Percentiles rank a stretch among this genome's conserved stretches.
Conservation (phyloP, 2,113 vertebrate genomes). For the Melanerpes aurifrons region DNA sequence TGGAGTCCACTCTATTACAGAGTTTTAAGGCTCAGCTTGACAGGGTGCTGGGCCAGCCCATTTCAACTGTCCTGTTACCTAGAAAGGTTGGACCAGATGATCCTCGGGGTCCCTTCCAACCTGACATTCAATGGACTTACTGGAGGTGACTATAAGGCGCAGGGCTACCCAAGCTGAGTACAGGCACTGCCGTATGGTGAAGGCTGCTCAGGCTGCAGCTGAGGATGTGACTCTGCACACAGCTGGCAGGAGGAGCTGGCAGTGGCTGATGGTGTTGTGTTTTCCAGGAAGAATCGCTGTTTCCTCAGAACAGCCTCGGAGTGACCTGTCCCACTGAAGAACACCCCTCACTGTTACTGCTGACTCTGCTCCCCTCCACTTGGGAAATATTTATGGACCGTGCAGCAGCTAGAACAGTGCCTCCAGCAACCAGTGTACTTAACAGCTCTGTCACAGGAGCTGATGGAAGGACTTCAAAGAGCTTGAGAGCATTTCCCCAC, state of each 20-base stretch:
- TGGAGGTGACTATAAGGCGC: rapidly evolving
- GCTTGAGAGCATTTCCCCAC: neutral
- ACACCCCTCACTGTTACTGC: neutral
- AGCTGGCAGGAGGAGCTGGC: neutral
- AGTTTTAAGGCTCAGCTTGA: too few relatives aligned
- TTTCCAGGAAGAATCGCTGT: slow-evolving; percentile 78
- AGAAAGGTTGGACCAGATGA: too few relatives aligned
- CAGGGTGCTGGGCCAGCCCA: too few relatives aligned
- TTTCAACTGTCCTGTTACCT: too few relatives aligned
- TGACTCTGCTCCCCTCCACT: slow-evolving; percentile 13
- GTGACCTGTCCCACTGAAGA: neutral
- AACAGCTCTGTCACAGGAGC: neutral
- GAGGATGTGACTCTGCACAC: neutral
- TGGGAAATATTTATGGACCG: slow-evolving; percentile 61
- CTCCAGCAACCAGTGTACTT: neutral
- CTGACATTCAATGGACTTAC: neutral
- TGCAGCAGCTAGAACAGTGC: neutral
- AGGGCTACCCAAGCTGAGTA: neutral
- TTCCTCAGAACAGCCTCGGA: slow-evolving; percentile 72
- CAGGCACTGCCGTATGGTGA: too few relatives aligned
- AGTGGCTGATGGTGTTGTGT: rapidly evolving
- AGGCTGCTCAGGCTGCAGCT: neutral
- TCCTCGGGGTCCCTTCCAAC: too few relatives aligned
- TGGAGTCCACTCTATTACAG: too few relatives aligned
- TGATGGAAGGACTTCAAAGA: neutral